Conservation (phyloP, 2,113 vertebrate genomes). For the Labeo catla region DNA sequence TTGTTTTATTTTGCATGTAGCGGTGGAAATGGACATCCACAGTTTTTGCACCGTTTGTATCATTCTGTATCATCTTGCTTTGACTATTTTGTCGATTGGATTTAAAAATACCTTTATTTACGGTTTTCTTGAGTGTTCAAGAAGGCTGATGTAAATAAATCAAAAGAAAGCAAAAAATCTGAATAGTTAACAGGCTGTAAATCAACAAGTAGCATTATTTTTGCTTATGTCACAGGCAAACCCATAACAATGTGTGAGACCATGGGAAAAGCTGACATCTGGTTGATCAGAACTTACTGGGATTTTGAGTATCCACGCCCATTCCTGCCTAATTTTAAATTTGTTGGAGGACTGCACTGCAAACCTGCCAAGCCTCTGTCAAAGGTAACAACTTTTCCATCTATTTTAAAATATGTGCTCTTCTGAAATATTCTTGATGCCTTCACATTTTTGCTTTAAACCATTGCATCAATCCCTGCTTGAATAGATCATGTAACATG, state of each 20-base stretch:
- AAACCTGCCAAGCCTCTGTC: constrained; percentile 82
- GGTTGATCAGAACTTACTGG: constrained; percentile 88
- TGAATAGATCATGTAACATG: background rate
- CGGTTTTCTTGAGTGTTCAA: no score
- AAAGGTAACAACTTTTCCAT: constrained; percentile 69
- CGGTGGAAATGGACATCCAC: no score
- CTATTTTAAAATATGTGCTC: background rate
- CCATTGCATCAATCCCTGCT: background rate
- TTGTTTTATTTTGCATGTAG: no score
- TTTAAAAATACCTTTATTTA: no score
- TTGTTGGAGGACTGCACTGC: constrained; percentile 87
- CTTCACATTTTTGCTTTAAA: background rate
- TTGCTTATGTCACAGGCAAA: constrained; percentile 71
- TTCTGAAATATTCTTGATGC: background rate
- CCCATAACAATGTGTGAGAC: constrained; percentile 82
- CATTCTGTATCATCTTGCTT: no score
- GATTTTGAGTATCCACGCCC: constrained; percentile 87
- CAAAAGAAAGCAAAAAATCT: no score
- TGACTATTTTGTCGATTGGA: no score
- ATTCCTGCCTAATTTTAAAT: constrained; percentile 85
- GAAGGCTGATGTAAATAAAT: no score
- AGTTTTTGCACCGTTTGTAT: no score
- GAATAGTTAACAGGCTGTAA: no score
- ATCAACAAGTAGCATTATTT: no score
- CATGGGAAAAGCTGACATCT: constrained; percentile 85